Evolutionary conservation across 2,797 vertebrate species (phyloP).

Genomic region (Siniperca scherzeri): DNA sequence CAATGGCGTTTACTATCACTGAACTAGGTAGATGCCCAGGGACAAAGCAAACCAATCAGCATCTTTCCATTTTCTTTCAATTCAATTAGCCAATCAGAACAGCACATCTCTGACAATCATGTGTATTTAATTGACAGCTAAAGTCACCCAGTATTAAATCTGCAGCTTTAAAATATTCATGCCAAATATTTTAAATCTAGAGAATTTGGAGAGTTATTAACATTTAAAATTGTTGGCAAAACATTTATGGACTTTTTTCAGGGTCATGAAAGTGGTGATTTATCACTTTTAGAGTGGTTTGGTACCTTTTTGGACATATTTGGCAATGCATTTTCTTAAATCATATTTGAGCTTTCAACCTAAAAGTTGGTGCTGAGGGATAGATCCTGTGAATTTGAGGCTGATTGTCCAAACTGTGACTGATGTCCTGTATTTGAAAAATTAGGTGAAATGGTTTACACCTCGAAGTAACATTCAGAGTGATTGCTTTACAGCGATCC

Average conservation of each 20-base stretch:
- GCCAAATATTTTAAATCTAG: neutral
- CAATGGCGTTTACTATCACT: neutral
- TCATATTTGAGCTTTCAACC: neutral
- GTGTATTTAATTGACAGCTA: neutral
- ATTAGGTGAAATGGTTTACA: too few relatives aligned
- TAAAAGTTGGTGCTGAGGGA: neutral
- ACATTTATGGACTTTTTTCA: neutral
- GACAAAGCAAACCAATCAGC: neutral
- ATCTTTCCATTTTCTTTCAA: neutral
- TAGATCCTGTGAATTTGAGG: neutral
- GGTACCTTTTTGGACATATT: too few relatives aligned
- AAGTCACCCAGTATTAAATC: neutral
- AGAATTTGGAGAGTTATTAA: neutral
- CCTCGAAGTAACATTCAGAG: neutral
- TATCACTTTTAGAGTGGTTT: neutral
- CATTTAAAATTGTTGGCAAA: neutral
- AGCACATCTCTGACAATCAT: rapidly evolving
- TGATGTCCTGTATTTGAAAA: neutral
- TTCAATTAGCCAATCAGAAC: neutral
- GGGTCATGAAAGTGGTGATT: neutral
- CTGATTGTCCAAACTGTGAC: neutral
- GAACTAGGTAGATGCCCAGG: rapidly evolving
- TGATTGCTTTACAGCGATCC: neutral
- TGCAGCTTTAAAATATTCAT: neutral
- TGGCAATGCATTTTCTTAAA: neutral